phyloP scores from a whole-genome alignment of 2,888 invertebrate genomes.

The Eumacrocentrus americanus region DNA sequence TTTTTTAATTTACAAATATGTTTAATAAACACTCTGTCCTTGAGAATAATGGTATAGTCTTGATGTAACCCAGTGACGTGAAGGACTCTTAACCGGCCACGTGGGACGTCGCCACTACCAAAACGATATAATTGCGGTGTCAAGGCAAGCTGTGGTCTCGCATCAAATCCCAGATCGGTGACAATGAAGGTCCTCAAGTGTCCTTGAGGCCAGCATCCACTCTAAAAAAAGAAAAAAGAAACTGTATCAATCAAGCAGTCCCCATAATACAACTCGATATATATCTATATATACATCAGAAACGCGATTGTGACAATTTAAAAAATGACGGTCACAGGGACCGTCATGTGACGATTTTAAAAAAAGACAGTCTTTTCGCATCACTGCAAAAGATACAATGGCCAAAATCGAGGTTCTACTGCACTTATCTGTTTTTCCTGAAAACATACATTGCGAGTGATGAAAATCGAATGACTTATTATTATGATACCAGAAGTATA shows the following conservation, averaged over 20 bases:
- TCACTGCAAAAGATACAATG: too few relatives aligned
- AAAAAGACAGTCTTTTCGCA: too few relatives aligned
- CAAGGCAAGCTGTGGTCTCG: constrained; percentile 58
- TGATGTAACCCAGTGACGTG: constrained; percentile 15
- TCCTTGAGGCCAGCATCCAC: neutral
- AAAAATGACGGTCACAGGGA: too few relatives aligned
- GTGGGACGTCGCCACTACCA: constrained; percentile 25
- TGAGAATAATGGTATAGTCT: neutral
- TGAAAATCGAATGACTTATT: neutral
- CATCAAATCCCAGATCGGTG: constrained; percentile 46
- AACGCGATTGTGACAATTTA: too few relatives aligned
- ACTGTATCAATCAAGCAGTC: neutral
- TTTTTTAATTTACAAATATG: too few relatives aligned
- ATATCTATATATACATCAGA: too few relatives aligned
- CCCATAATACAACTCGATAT: too few relatives aligned
- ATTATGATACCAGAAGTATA: neutral
- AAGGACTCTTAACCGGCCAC: constrained; percentile 33
- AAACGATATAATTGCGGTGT: constrained; percentile 44
- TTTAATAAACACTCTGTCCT: neutral
- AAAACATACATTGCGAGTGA: too few relatives aligned
- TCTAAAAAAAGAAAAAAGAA: neutral
- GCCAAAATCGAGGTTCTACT: too few relatives aligned
- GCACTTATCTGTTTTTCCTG: too few relatives aligned
- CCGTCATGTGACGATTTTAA: too few relatives aligned
- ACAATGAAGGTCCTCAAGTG: too few relatives aligned